Evolutionary conservation across 2,888 invertebrate genomes (phyloP).

Genomic region (Troilus luridus): DNA sequence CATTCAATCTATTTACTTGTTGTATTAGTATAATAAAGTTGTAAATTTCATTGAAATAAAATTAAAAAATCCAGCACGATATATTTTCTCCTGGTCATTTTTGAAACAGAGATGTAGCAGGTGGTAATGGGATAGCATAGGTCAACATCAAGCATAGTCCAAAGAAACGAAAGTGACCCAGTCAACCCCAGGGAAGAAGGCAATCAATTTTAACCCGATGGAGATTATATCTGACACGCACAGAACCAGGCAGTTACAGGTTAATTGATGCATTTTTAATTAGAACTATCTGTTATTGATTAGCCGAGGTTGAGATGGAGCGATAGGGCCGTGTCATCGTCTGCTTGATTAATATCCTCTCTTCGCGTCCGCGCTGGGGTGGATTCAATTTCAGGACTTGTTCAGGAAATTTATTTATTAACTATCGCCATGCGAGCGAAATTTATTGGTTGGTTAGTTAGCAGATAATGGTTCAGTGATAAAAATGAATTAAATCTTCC

Average conservation of each 20-base stretch:
- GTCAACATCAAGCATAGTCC: background rate
- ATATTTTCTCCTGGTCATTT: too few relatives aligned
- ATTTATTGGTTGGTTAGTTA: conserved; percentile 7
- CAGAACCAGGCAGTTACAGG: conserved; percentile 12
- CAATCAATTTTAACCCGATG: conserved; percentile 36
- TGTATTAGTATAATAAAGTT: too few relatives aligned
- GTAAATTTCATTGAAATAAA: too few relatives aligned
- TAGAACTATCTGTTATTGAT: conserved; percentile 50
- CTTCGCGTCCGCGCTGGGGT: background rate
- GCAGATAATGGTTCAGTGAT: background rate
- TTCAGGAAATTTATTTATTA: conserved; percentile 29
- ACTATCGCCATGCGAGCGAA: background rate
- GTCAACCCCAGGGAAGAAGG: background rate
- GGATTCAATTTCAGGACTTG: conserved; percentile 37
- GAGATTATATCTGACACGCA: conserved; percentile 51
- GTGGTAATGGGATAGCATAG: background rate
- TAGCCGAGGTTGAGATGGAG: conserved; percentile 21
- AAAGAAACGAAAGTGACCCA: background rate
- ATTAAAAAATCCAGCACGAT: too few relatives aligned
- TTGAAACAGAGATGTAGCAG: too few relatives aligned
- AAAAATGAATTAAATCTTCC: background rate
- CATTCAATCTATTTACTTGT: too few relatives aligned
- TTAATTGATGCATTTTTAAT: conserved; percentile 56
- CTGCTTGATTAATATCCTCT: conserved; percentile 16
- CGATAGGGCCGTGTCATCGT: conserved; percentile 1